These are phyloP conservation scores for Anastrepha ludens DNA, from an alignment of 1,140 invertebrate species.

Conservation along the genomic window DNA sequence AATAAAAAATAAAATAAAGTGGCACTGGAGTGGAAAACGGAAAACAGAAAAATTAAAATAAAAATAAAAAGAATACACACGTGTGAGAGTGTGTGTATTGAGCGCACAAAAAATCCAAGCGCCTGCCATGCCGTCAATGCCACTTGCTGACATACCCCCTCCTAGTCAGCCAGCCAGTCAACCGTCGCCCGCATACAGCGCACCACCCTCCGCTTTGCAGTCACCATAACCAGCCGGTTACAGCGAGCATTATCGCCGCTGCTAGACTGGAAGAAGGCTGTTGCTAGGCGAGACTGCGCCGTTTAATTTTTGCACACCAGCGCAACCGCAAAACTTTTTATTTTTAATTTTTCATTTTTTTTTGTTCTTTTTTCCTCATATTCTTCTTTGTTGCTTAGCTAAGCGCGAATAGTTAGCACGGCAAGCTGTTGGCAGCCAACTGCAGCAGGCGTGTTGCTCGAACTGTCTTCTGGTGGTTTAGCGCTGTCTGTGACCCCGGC, in stretches of 20 bases:
- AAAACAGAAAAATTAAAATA: neutral
- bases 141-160: neutral
- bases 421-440: neutral
- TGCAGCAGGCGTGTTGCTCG: neutral
- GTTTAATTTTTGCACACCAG: neutral
- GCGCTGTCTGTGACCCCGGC: neutral
- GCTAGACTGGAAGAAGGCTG: neutral
- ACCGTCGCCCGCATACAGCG: no score
- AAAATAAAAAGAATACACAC: neutral
- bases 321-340: slow-evolving; percentile 10
- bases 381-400: slow-evolving; percentile 31
- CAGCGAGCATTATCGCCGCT: neutral
- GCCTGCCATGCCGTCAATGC: neutral
- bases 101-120: neutral
- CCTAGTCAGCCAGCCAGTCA: no score
- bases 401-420: neutral
- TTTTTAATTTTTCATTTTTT: neutral
- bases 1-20: neutral
- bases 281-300: slow-evolving; percentile 2
- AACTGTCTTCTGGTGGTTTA: neutral
- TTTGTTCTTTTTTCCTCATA: neutral
- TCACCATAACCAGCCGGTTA: neutral
- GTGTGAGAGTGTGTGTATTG: neutral
- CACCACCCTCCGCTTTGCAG: neutral
- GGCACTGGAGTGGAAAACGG: neutral